Conservation (phyloP, 2,113 vertebrate species). For the Mesembrinibis cayennensis region DNA sequence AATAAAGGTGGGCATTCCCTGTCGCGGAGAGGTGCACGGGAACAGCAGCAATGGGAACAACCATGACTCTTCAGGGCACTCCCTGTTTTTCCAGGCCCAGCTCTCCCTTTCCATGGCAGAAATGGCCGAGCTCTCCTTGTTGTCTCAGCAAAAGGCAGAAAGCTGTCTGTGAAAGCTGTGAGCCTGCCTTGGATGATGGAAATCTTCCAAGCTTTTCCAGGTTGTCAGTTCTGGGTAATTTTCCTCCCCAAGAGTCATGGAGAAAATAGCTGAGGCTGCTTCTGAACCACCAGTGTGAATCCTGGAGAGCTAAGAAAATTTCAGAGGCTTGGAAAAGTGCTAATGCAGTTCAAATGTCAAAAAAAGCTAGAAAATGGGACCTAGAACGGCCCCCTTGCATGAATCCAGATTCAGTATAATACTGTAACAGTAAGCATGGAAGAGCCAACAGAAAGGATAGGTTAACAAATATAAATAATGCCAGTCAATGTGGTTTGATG, state of each 20-base stretch:
- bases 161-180: not conserved
- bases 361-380: not conserved
- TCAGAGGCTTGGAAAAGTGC: not conserved
- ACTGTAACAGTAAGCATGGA: not conserved
- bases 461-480: not conserved
- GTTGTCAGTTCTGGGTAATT: not conserved
- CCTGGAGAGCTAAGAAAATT: not conserved
- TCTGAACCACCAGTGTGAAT: not conserved
- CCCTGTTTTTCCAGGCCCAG: not conserved
- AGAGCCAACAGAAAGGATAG: not conserved
- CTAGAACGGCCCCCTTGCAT: not conserved
- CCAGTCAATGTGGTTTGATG: not conserved
- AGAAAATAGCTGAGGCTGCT: not conserved
- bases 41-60: not conserved
- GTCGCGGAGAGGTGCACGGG: not conserved
- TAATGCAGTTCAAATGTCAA: not conserved
- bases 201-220: not conserved
- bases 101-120: not conserved
- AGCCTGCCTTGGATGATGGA: not conserved
- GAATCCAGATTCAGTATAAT: not conserved
- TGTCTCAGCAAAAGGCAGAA: not conserved
- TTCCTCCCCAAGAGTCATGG: not conserved
- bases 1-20: not conserved
- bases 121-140: not conserved
- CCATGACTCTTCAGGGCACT: not conserved